Conservation (phyloP, 2,113 vertebrate genomes). For the Camelus bactrianus region DNA sequence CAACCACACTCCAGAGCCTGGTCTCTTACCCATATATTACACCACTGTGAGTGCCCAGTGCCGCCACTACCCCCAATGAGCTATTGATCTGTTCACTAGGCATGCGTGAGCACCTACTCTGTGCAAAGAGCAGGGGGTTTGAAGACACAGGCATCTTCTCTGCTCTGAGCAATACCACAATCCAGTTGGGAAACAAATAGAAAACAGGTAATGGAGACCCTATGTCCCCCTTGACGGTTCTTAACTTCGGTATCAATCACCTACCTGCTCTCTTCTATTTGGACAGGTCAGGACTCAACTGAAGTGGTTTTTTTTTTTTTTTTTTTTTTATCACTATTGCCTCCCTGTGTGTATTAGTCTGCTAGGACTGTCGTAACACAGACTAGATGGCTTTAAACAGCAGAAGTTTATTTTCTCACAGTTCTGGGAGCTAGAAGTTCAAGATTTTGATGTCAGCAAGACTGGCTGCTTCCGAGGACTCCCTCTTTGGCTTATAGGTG, state of each 20-base stretch:
- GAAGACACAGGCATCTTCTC: neutral
- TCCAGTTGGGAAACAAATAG: neutral
- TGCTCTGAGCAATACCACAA: neutral
- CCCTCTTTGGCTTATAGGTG: neutral
- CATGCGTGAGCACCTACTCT: neutral
- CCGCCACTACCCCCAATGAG: too few species aligned
- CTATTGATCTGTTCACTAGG: neutral
- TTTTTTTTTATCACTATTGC: neutral
- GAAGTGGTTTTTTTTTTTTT: neutral
- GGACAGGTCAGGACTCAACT: neutral
- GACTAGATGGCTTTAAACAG: neutral
- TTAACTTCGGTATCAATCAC: neutral
- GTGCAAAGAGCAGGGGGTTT: neutral
- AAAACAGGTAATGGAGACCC: neutral
- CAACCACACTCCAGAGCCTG: neutral
- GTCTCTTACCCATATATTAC: neutral
- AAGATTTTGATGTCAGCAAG: neutral
- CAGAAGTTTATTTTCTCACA: neutral
- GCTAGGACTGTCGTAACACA: neutral
- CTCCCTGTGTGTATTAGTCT: neutral
- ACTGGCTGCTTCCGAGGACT: neutral
- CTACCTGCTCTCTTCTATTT: neutral
- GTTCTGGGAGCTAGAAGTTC: neutral
- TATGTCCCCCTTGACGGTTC: neutral
- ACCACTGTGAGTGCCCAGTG: rapidly evolving